These are phyloP conservation scores for Drosophila conformis DNA, from an alignment of 2,888 invertebrate genomes.

Conservation along the genomic window DNA sequence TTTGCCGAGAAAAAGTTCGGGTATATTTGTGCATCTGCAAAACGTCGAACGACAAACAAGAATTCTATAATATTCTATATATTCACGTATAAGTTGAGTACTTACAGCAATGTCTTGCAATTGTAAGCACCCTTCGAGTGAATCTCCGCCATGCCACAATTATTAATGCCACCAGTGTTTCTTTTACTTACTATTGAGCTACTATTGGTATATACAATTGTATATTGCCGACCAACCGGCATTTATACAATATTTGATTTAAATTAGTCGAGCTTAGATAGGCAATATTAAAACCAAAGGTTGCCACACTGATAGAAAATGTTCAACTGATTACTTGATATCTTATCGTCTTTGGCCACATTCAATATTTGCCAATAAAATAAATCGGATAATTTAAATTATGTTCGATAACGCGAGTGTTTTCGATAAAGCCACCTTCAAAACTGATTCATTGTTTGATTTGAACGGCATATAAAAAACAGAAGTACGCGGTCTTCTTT, in stretches of 20 bases:
- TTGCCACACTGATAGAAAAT: background rate
- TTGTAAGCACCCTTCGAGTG: conserved; percentile 34
- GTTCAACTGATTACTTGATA: background rate
- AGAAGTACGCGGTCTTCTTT: too few relatives aligned
- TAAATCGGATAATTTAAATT: background rate
- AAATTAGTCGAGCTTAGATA: background rate
- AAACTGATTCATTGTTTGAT: background rate
- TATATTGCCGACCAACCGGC: background rate
- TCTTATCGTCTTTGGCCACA: background rate
- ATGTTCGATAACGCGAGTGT: background rate
- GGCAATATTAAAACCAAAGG: background rate
- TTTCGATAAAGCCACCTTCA: background rate
- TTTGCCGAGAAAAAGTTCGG: conserved; percentile 88
- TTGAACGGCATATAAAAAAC: background rate
- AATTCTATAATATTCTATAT: too few relatives aligned
- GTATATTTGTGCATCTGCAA: conserved; percentile 87
- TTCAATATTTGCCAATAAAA: background rate
- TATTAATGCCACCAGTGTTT: background rate
- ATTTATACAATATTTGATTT: background rate
- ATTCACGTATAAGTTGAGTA: conserved; percentile 1
- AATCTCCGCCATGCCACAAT: conserved; percentile 40
- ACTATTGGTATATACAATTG: too few relatives aligned
- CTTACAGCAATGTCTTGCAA: conserved; percentile 62
- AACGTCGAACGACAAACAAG: background rate
- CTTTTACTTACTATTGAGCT: background rate